Conservation (phyloP, 2,888 invertebrate genomes). For the Heliconius cydno region DNA sequence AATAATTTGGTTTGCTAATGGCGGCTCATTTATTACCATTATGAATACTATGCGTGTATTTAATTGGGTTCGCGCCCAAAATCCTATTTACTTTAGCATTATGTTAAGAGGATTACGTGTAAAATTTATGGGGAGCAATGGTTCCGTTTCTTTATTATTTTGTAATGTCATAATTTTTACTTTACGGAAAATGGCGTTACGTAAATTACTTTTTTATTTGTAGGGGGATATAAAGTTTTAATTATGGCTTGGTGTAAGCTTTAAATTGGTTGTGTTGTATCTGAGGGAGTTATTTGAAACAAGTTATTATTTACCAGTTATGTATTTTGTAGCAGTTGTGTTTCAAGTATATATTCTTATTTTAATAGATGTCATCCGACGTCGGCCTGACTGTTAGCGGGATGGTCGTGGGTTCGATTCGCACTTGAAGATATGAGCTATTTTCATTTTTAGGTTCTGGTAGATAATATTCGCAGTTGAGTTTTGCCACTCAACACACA, state of each 20-base stretch:
- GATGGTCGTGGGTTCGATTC: too few species aligned
- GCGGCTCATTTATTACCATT: conserved; percentile 62
- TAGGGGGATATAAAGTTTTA: conserved; percentile 16
- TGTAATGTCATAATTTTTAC: conserved; percentile 59
- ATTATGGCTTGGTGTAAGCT: conserved; percentile 13
- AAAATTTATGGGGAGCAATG: conserved; percentile 69
- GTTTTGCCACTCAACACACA: too few species aligned
- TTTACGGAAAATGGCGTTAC: conserved; percentile 32
- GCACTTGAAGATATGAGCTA: too few species aligned
- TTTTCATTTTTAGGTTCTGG: too few species aligned
- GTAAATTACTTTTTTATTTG: conserved; percentile 32
- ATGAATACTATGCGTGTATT: conserved; percentile 56
- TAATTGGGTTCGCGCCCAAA: conserved; percentile 61
- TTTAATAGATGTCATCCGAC: too few species aligned
- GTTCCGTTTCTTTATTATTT: conserved; percentile 62
- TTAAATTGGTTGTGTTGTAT: conserved; percentile 10
- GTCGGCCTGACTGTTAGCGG: too few species aligned
- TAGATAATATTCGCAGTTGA: too few species aligned
- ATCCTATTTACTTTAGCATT: conserved; percentile 69
- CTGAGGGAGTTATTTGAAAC: neutral
- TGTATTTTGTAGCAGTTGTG: neutral
- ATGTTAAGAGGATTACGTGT: conserved; percentile 74
- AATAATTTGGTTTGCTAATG: conserved; percentile 60
- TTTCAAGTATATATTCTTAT: neutral
- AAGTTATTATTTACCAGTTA: neutral